Base-by-base conservation (phyloP, 1,140 invertebrate genomes). In the Drosophila nannoptera region DNA sequence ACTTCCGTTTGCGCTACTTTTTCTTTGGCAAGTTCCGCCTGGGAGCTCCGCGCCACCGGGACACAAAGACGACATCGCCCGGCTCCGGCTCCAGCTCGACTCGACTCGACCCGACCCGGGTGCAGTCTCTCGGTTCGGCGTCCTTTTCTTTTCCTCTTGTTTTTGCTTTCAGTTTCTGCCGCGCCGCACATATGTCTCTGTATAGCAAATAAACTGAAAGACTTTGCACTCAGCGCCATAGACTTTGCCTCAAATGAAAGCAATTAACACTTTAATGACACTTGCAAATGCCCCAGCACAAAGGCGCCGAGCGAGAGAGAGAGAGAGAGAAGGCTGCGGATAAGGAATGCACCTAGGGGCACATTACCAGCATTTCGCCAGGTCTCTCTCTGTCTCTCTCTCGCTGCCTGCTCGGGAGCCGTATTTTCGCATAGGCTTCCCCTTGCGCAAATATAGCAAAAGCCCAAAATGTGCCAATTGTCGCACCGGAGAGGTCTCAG, bases 251-350 rank as follows among this genome's bases (percentile, higher is more conserved):
- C 68, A 73, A 78, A 75, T 78, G 80, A 84, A 80, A 83, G 80
- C 80, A 83, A 83, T 83, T 83, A 83, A 78, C 80, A 74, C 80
- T 84, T 84, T 83, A 83, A 83, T 78, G 80, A 84, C 78, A 83
- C 75, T 83, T 83, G 78, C 68, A 84, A 83, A 77, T 76, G 63
- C 62, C 16, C 50, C 22, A 22, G 8, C 53, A 56, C 52, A 55
- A 38, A 55, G 11, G 45, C 58, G 48, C 38, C 38, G 7, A 43
- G 11, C 46, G 53, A 58, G 29, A n/a, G 32, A 31, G n/a, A 54
- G 40, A 1, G 33, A 54, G 32, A 65, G 42, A 56, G 14, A 42
- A 48, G 38, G 29, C 22, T 22, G 22, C 22, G 22, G 3, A 22
- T 2, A 22, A 22, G 22, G 22, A 68, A 64, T 12, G 7, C 12